phyloP scores from a whole-genome alignment of 1,140 invertebrate species.

The Fopius arisanus region DNA sequence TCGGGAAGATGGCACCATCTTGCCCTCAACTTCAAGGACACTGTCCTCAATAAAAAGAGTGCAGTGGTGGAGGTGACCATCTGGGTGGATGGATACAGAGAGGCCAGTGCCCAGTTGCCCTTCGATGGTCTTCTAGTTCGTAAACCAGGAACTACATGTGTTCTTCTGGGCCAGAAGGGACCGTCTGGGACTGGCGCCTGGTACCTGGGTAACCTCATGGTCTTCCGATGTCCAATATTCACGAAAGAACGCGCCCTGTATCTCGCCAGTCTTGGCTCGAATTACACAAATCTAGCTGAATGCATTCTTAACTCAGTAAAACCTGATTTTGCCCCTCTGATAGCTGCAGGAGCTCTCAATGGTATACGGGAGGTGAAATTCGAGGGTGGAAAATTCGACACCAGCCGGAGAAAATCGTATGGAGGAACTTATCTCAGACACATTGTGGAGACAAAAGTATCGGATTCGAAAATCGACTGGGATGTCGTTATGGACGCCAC shows the following conservation, averaged over 20 bases:
- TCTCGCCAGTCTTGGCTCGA: slow-evolving; percentile 64
- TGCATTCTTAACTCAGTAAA: slow-evolving; percentile 61
- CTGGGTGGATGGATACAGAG: slow-evolving; percentile 66
- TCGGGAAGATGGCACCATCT: slow-evolving; percentile 69
- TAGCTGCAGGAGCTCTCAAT: slow-evolving; percentile 58
- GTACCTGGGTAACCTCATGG: slow-evolving; percentile 66
- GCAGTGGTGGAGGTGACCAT: slow-evolving; percentile 69
- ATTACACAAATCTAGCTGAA: slow-evolving; percentile 64
- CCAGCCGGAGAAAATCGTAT: slow-evolving; percentile 53
- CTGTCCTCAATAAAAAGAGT: slow-evolving; percentile 65
- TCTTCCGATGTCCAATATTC: slow-evolving; percentile 65
- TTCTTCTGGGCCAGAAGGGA: slow-evolving; percentile 64
- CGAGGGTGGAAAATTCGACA: slow-evolving; percentile 56
- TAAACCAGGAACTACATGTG: slow-evolving; percentile 62
- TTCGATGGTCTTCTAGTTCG: slow-evolving; percentile 64
- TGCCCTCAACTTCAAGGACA: slow-evolving; percentile 70
- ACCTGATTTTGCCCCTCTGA: slow-evolving; percentile 62
- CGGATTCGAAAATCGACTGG: slow-evolving; percentile 60
- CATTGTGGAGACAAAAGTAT: slow-evolving; percentile 52
- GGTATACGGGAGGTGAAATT: slow-evolving; percentile 56
- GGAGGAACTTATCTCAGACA: slow-evolving; percentile 54
- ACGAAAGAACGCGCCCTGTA: slow-evolving; percentile 63
- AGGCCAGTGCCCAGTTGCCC: slow-evolving; percentile 60
- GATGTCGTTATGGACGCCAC: slow-evolving; percentile 59
- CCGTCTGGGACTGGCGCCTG: slow-evolving; percentile 57